These are phyloP conservation scores for Coregonus clupeaformis DNA, from an alignment of 2,113 vertebrate genomes.

Conservation along the genomic window DNA sequence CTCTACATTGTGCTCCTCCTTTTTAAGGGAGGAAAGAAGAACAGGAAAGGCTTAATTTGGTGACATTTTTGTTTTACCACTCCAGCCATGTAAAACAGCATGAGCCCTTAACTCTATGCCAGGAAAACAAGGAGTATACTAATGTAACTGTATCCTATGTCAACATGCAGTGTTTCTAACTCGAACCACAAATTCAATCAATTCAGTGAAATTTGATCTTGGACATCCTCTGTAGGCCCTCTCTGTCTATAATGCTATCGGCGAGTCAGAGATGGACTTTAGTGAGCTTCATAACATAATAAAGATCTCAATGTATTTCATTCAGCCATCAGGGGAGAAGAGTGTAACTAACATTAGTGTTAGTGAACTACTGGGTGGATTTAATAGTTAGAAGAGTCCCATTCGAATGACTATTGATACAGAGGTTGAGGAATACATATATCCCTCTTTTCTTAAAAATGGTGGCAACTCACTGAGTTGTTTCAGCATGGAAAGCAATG, in stretches of 20 bases:
- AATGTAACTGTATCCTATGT: neutral
- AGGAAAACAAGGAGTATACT: too few species aligned
- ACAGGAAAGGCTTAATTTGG: constrained; percentile 2
- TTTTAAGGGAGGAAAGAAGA: neutral
- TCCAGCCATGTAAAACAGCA: neutral
- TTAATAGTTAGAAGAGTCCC: too few species aligned
- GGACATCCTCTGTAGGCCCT: constrained; percentile 6
- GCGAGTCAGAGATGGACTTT: constrained; percentile 24
- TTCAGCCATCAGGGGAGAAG: neutral
- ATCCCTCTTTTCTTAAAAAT: too few species aligned
- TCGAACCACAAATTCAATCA: constrained; percentile 52
- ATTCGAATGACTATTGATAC: neutral
- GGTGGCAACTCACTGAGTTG: neutral
- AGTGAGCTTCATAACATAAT: constrained; percentile 20
- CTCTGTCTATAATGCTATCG: constrained; percentile 22
- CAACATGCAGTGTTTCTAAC: constrained; percentile 12
- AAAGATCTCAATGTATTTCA: constrained; percentile 15
- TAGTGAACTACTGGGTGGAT: neutral
- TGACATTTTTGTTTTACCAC: neutral
- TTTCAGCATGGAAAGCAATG: too few species aligned
- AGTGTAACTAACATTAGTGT: constrained; percentile 2
- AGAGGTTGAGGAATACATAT: neutral
- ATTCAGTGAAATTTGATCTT: constrained; percentile 42
- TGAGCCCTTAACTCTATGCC: neutral
- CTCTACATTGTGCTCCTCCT: neutral